phyloP scores from a whole-genome alignment of 1,140 invertebrate species.

The Teleogryllus occipitalis region DNA sequence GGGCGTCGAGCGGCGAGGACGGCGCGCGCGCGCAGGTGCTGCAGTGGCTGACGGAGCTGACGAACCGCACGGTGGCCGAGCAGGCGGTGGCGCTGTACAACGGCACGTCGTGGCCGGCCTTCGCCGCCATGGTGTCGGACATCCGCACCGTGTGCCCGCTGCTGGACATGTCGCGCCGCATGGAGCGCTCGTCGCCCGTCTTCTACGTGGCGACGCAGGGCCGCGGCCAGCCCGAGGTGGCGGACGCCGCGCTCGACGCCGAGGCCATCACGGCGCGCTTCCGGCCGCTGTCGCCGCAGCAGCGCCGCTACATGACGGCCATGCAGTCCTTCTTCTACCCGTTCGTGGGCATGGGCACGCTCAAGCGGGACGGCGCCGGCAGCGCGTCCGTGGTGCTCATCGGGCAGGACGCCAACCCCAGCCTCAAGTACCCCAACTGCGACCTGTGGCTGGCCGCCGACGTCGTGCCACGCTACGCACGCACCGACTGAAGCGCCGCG shows the following conservation, averaged over 20 bases:
- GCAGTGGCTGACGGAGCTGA: constrained; percentile 26
- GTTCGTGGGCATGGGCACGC: constrained; percentile 62
- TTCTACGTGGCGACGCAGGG: constrained; percentile 48
- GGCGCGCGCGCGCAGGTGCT: not conserved
- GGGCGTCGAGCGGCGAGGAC: constrained; percentile 36
- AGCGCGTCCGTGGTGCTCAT: constrained; percentile 45
- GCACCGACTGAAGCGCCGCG: constrained; percentile 41
- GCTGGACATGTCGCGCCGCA: constrained; percentile 41
- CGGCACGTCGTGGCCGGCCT: constrained; percentile 51
- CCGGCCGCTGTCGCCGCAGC: constrained; percentile 55
- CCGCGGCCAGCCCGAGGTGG: constrained; percentile 29
- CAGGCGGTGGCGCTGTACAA: constrained; percentile 41
- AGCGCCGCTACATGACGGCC: constrained; percentile 61
- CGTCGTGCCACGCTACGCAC: constrained; percentile 60
- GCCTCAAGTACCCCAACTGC: constrained; percentile 56
- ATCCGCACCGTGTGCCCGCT: constrained; percentile 71
- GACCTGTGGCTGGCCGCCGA: constrained; percentile 64
- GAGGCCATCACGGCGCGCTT: constrained; percentile 70
- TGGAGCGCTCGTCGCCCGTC: constrained; percentile 48
- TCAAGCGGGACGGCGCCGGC: constrained; percentile 39
- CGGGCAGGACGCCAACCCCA: constrained; percentile 54
- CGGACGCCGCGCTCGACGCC: constrained; percentile 58
- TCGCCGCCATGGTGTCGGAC: constrained; percentile 65
- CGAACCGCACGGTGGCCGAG: constrained; percentile 49
- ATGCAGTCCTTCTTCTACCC: constrained; percentile 76